Base-by-base conservation (phyloP, 2,888 invertebrate genomes). In the Leptopilina drosophilae region DNA sequence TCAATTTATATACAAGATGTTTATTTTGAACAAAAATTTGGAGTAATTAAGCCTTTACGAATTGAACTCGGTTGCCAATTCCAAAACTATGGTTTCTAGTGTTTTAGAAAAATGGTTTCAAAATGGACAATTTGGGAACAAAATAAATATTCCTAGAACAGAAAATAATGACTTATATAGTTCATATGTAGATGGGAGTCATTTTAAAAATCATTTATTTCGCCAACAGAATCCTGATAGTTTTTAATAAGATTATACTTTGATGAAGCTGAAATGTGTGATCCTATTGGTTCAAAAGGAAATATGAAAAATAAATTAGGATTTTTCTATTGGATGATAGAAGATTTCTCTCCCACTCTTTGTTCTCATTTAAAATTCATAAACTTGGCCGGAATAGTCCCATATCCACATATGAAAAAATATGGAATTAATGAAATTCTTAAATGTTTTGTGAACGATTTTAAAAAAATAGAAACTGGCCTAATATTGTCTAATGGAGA, bases 391-490 rank as follows among this genome's bases (percentile, higher is more conserved):
- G 66, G n/a, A 9, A 46, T 66, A 7, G 42, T 42, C 14, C 7
- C n/a, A 3, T 40, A 14, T 46, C 42, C 42, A 42, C 9, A n/a
- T 9, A 42, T 42, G 1, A n/a, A n/a, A 42, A 66, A 66, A 5
- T 66, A 42, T 15, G 40, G 42, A 15, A 66, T 65, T 33, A 6
- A 78, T 4, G 73, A 11, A 26, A n/a, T 75, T 26, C 64, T 78
- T 6, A 33, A 62, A 33, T 64, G 20, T 9, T 20, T 64, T 2
- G 15, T 78, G 1, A 12, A 64, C 3, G 73, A 76, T 15, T 65
- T 78, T 7, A 59, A 75, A 3, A 46, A 64, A 40, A 14, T 78
- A n/a, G 49, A 78, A 75, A 26, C 20, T 2, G 78, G 78, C 9
- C 53, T 78, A 20, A 65, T 26, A n/a, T 11, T 78, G 6, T 33